Base-by-base conservation (phyloP, 2,113 vertebrate genomes). In the Megatriorchis doriae region DNA sequence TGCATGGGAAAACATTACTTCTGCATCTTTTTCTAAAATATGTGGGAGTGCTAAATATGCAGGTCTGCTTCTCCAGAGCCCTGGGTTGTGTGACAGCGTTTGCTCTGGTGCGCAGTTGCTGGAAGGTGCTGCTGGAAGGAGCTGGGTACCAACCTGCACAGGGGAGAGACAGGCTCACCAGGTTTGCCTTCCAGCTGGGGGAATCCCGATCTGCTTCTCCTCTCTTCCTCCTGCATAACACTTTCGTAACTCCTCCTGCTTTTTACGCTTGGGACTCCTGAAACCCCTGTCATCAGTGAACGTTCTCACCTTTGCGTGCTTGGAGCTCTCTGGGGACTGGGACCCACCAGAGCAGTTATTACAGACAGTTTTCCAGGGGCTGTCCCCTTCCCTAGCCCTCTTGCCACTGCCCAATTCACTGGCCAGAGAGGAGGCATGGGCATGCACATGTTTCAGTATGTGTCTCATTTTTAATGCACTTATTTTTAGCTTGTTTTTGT, bases 401-500 rank as follows among this genome's bases (percentile, higher is more conserved):
- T 70, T 63, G 68, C 65, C 36, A 11, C 85, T 56, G 6, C 32
- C 10, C 89, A 20, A 7, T 50, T 65, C 75, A 68, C 21, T 26
- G 52, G 48, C 67, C 20, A 7, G 58, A 68, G 42, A 81, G 43
- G 65, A 90, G 56, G 43, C 67, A 53, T 0, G 0, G 47, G 55
- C 83, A 83, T 0, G 38, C 47, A 55, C 36, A 11, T 53, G 53
- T 90, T 88, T 78, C 86, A 38, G 18, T 81, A 40, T 15, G 67
- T 13, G 38, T 53, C 66, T 93, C 87, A 1, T 89, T 96, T 91
- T 95, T 59, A 88, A 87, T 81, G 61, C 13, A 3, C 42, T 93
- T 96, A 96, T 97, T 96, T 97, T 97, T 96, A 96, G 83, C 89
- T 85, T 96, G 86, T 77, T 94, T 97, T 97, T 95, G 94, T 83